Percentiles rank a stretch among this genome's conserved stretches.
phyloP scores from a whole-genome alignment of 2,113 vertebrate genomes.

The Danionella cerebrum region DNA sequence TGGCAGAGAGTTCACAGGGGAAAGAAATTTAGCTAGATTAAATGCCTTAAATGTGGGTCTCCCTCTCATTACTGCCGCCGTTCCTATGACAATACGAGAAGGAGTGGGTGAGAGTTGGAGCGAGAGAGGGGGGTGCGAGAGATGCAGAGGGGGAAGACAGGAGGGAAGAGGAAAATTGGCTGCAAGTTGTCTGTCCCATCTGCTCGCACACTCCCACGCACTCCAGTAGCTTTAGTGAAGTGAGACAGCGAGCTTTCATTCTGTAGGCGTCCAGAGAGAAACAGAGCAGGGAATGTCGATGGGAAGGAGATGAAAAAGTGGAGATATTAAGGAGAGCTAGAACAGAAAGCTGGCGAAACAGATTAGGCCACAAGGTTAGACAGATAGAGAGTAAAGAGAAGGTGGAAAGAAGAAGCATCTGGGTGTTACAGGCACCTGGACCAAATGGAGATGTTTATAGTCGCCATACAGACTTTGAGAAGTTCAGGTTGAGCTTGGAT shows the following conservation, averaged over 20 bases:
- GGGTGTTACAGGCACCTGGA: neutral
- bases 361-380: constrained; percentile 2
- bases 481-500: too few species aligned
- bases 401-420: neutral
- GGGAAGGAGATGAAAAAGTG: constrained; percentile 4
- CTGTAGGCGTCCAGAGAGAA: constrained; percentile 23
- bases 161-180: constrained; percentile 26
- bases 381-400: neutral
- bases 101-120: constrained; percentile 14
- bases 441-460: too few species aligned
- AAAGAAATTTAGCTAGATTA: constrained; percentile 29
- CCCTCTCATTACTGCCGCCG: constrained; percentile 20
- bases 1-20: constrained; percentile 15
- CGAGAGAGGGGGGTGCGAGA: constrained; percentile 24
- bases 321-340: neutral
- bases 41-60: constrained; percentile 27
- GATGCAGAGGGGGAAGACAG: constrained; percentile 7
- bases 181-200: constrained; percentile 39
- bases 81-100: constrained; percentile 27
- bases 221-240: constrained; percentile 31
- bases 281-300: neutral
- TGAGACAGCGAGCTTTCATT: constrained; percentile 34
- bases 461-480: too few species aligned
- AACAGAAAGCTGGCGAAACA: neutral
- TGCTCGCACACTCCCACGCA: constrained; percentile 42